Percentiles rank a stretch among this genome's conserved stretches.
Conservation (phyloP, 53 echinoderm and acorn worm genomes). For the Luidia sarsii region DNA sequence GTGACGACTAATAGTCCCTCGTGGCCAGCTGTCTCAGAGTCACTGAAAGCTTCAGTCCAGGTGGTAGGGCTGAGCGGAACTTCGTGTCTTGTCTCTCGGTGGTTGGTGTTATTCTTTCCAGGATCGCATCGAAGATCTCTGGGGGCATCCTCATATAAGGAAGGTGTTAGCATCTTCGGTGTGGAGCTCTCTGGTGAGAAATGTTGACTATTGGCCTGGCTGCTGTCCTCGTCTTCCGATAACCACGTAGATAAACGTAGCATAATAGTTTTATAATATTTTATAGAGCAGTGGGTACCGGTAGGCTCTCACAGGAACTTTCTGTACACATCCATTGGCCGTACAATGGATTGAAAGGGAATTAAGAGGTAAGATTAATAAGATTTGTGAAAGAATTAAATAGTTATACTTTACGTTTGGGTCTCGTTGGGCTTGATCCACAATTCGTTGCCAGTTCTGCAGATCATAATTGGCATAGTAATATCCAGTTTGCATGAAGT, state of each 20-base stretch:
- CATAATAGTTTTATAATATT: no score
- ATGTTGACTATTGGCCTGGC: no score
- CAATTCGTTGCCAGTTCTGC: slow-evolving; percentile 50
- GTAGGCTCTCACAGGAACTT: no score
- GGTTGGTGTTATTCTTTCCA: slow-evolving; percentile 43
- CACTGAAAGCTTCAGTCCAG: slow-evolving; percentile 51
- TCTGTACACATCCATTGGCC: no score
- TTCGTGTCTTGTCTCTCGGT: slow-evolving; percentile 46
- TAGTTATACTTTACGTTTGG: slow-evolving; percentile 44
- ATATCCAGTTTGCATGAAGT: slow-evolving; percentile 43
- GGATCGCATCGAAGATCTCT: slow-evolving; percentile 58
- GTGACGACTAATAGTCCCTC: not conserved
- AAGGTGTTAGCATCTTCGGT: no score
- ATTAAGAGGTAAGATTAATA: not conserved
- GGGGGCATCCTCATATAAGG: slow-evolving; percentile 51
- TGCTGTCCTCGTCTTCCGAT: no score
- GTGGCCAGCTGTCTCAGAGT: slow-evolving; percentile 24
- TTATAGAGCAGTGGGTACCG: no score
- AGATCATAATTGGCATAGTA: slow-evolving; percentile 50
- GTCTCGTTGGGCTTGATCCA: slow-evolving; percentile 37
- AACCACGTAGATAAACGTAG: no score
- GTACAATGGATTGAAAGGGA: not conserved
- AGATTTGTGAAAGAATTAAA: not conserved
- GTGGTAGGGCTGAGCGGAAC: slow-evolving; percentile 34
- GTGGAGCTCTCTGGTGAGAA: no score